A percentile compares a stretch with the other conserved stretches of the same genome.
Conservation (phyloP, 2,113 vertebrate species). For the Colossoma macropomum region DNA sequence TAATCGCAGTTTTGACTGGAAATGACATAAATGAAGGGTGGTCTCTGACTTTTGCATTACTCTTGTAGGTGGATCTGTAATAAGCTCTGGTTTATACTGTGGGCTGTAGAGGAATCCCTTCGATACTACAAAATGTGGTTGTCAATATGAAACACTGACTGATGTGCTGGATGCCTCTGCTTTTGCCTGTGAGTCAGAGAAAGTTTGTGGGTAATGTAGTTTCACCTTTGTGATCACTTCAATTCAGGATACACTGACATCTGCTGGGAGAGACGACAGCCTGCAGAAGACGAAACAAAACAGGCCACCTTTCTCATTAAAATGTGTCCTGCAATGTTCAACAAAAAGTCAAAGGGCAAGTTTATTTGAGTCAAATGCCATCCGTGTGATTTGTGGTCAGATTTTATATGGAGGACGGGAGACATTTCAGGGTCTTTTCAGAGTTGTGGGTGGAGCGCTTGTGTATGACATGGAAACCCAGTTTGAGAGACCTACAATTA, state of each 20-base stretch:
- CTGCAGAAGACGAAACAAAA: background rate
- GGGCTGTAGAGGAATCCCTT: background rate
- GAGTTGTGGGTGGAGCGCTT: slow-evolving; percentile 24
- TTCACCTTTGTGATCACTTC: background rate
- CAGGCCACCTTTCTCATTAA: background rate
- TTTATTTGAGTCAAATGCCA: background rate
- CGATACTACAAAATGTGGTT: background rate
- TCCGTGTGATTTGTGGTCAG: background rate
- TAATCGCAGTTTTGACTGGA: too few relatives aligned
- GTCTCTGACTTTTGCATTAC: too few relatives aligned
- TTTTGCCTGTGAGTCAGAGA: background rate
- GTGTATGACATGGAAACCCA: slow-evolving; percentile 47
- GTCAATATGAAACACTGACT: background rate
- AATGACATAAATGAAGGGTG: too few relatives aligned
- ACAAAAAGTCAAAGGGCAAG: background rate
- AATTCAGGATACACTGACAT: slow-evolving; percentile 38
- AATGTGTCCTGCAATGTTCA: too few relatives aligned
- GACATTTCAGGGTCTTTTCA: background rate
- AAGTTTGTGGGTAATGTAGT: background rate
- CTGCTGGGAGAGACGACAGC: slow-evolving; percentile 37
- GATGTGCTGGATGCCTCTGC: background rate
- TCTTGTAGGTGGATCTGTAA: background rate
- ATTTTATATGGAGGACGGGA: background rate
- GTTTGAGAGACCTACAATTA: slow-evolving; percentile 49
- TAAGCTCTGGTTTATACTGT: background rate